These are phyloP conservation scores for Gallinago nigripennis DNA, from an alignment of 2,797 vertebrate genomes.

Conservation along the genomic window DNA sequence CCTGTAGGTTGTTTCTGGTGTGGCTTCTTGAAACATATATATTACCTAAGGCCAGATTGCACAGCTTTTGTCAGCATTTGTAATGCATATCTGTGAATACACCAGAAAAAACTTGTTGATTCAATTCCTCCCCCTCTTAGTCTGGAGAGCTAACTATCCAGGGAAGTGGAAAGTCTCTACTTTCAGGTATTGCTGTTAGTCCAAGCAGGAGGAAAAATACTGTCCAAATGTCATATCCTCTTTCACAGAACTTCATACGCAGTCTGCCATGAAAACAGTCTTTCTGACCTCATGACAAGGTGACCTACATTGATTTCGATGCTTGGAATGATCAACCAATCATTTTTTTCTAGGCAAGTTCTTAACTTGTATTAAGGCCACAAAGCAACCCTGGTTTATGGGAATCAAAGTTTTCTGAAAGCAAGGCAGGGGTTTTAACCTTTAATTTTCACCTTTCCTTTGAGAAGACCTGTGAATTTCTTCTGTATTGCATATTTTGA, in stretches of 20 bases:
- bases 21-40: not conserved
- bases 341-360: not conserved
- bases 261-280: not conserved
- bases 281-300: not conserved
- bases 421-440: not conserved
- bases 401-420: not conserved
- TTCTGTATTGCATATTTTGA: not conserved
- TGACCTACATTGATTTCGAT: not conserved
- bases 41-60: not conserved
- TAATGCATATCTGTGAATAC: not conserved
- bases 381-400: not conserved
- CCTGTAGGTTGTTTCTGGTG: not conserved
- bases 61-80: not conserved
- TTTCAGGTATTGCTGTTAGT: not conserved
- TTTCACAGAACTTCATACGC: not conserved
- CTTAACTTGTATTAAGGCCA: not conserved
- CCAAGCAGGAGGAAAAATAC: not conserved
- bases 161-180: not conserved
- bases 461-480: not conserved
- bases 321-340: not conserved
- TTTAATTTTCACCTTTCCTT: slow-evolving; percentile 5
- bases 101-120: not conserved
- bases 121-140: not conserved
- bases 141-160: not conserved
- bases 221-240: not conserved